phyloP scores from a whole-genome alignment of 2,888 invertebrate genomes.

The Encarsia formosa region DNA sequence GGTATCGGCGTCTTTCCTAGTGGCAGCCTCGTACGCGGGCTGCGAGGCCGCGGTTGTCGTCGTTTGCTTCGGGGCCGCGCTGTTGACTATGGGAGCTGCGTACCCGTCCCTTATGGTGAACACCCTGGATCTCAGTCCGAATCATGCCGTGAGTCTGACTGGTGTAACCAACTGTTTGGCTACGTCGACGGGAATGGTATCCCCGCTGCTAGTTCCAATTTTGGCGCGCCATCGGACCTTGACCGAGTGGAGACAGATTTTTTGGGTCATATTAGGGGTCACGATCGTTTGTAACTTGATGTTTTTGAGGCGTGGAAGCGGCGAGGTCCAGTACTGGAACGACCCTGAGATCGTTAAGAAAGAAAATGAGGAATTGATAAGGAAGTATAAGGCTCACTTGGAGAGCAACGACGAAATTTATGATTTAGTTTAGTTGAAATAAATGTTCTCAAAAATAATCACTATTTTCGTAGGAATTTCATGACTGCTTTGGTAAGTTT shows the following conservation, averaged over 20 bases:
- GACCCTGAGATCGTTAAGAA: too few relatives aligned
- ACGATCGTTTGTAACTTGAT: not conserved
- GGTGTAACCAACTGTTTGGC: constrained; percentile 52
- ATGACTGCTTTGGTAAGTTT: too few relatives aligned
- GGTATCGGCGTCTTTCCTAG: constrained; percentile 49
- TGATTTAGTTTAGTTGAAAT: too few relatives aligned
- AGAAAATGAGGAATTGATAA: too few relatives aligned
- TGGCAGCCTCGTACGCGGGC: constrained; percentile 50
- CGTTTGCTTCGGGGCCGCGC: constrained; percentile 49
- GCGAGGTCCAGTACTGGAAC: not conserved
- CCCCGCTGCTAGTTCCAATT: constrained; percentile 66
- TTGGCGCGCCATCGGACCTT: constrained; percentile 50
- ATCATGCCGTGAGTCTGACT: too few relatives aligned
- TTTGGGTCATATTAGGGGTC: constrained; percentile 73
- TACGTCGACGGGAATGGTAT: constrained; percentile 58
- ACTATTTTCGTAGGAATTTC: too few relatives aligned
- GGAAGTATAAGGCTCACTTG: too few relatives aligned
- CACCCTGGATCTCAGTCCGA: constrained; percentile 51
- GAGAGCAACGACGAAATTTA: too few relatives aligned
- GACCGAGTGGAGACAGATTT: constrained; percentile 71
- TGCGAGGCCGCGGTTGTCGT: constrained; percentile 49
- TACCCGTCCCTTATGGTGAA: constrained; percentile 54
- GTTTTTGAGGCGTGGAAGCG: not conserved
- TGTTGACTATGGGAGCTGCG: constrained; percentile 53
- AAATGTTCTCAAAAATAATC: too few relatives aligned